These are phyloP conservation scores for Corella eumyota DNA, from an alignment of 23 tunicate genomes.

Conservation along the genomic window DNA sequence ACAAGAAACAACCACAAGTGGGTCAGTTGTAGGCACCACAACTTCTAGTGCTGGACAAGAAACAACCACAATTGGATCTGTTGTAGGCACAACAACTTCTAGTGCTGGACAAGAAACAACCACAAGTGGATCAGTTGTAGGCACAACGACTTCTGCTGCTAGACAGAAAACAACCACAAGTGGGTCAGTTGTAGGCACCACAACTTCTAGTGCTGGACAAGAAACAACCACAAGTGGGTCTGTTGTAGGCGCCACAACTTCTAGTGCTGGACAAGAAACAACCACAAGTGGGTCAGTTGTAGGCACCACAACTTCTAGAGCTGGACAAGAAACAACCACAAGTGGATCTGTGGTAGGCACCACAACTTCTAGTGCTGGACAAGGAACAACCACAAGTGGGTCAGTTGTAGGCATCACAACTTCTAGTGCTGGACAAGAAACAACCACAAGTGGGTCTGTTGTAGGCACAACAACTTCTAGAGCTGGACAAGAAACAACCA, in stretches of 20 bases:
- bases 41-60: constrained; percentile 5
- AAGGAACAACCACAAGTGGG: constrained; percentile 12
- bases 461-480: constrained; percentile 26
- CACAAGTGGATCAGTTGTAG: constrained; percentile 2
- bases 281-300: constrained; percentile 2
- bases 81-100: constrained; percentile 6
- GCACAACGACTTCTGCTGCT: background rate
- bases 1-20: constrained; percentile 19
- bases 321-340: constrained; percentile 17
- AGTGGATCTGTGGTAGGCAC: constrained; percentile 1
- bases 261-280: constrained; percentile 11
- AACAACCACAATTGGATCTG: constrained; percentile 7
- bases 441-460: constrained; percentile 7
- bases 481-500: background rate
- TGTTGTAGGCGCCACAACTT: constrained; percentile 7
- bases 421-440: background rate
- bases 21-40: constrained; percentile 7
- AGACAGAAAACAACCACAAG: constrained; percentile 16
- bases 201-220: constrained; percentile 11
- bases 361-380: constrained; percentile 5
- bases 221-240: constrained; percentile 24
- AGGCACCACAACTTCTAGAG: constrained; percentile 9
- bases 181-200: constrained; percentile 1
- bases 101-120: constrained; percentile 12
- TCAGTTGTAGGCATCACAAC: constrained; percentile 9